Evolutionary conservation across 1,140 invertebrate genomes (phyloP), one percentile per base, ranked within the genome.

Genomic region (Heliconius congener): DNA sequence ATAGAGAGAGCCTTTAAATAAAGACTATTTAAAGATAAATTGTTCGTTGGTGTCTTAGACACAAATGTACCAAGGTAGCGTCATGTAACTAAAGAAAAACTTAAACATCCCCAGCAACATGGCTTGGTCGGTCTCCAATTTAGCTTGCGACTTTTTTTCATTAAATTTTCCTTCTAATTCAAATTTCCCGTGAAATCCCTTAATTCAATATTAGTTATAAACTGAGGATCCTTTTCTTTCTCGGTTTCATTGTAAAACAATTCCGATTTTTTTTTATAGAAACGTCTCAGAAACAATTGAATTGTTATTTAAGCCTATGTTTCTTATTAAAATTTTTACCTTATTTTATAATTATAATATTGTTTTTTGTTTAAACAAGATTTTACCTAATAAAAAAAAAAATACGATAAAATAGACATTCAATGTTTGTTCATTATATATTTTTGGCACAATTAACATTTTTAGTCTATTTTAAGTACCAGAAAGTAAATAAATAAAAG

Each of bases 121-220:
- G 9, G 23, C 46, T 76, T 77, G 76, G 76, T 42, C 37, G 27
- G 11, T n/a, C 55, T 77, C 79, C 79, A 81, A 27, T 60, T 77
- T 77, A 76, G 30, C 57, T 81, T 52, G 76, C 46, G 77, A 76
- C 76, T 77, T 81, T 77, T 71, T 81, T 81, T 81, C 72, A 81
- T 81, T 81, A 77, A 72, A 73, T 80, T 80, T 76, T 74, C 71
- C 52, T 77, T 71, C 73, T 81, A 77, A 81, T 81, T 81, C 76
- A 77, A 77, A 74, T 81, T 81, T 76, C 57, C 75, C 30, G 8
- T 46, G 57, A 74, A 46, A 74, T 66, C 73, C 75, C 52, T 81
- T 81, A 76, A 77, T 81, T 81, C 72, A 81, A 81, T 81, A 77
- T 80, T 60, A 39, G 46, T 42, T 42, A 80, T 73, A 80, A 60